Base-by-base conservation (phyloP, 2,113 vertebrate species). In the Chloropsis hardwickii region DNA sequence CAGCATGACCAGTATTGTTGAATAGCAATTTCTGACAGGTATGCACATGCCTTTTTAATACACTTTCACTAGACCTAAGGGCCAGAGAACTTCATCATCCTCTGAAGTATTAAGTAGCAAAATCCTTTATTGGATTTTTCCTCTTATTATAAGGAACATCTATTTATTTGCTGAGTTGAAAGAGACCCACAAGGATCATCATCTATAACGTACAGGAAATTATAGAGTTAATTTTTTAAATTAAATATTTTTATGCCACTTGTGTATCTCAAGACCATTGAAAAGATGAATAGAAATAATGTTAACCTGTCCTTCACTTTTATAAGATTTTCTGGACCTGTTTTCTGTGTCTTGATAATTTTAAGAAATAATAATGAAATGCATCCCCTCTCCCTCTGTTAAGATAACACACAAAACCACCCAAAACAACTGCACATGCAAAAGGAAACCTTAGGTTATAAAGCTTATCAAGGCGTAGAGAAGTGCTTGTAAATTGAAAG, bases 371-470 rank as follows among this genome's bases (percentile, higher is more conserved):
- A 27, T 11, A 27, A 60, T 35, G 21, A 42, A 44, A 53, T 10
- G 8, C 5, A 6, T 5, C 8, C 10, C 2, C 2, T 2, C 8
- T 18, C 5, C 18, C 10, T 51, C 33, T 48, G 27, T 16, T n/a
- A 54, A 39, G 9, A 11, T 39, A 65, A 33, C 5, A 15, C 20
- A 65, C 37, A 70, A 23, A 9, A 54, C 4, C 44, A 7, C 18
- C 24, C 5, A 10, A n/a, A 84, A 33, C 8, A 24, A 42, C 27
- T 10, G 1, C 24, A 31, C 5, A 3, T 40, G 9, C 10, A 25
- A 50, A 93, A 78, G 35, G 2, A 85, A 81, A 17, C 8, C 15
- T 40, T 23, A 11, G 17, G 28, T 70, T 1, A 0, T 58, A 31
- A 10, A 18, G 12, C 5, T 70, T 53, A 90, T 15, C 14, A 12